Evolutionary conservation across 2,113 vertebrate genomes (phyloP), one percentile per base, ranked within the genome.

Genomic region (Columba livia): DNA sequence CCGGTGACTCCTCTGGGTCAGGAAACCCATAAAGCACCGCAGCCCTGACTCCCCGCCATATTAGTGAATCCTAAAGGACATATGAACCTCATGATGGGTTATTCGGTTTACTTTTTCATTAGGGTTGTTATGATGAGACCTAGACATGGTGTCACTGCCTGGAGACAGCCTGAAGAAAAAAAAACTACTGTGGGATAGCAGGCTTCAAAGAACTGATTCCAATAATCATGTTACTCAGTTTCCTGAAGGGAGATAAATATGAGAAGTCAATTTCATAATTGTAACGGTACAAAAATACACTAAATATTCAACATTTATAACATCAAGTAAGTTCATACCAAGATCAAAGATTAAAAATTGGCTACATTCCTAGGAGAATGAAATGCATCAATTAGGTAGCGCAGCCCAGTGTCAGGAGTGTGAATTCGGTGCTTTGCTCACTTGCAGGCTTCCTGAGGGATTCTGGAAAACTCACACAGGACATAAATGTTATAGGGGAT

Each of bases 91-190:
- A 65, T 60, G 81, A 83, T 79, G 66, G 81, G 92, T 50, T 69
- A 86, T 34, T 93, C 29, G 5, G 85, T 77, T 88, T 24, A 48
- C 94, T 95, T 94, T 97, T 94, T 96, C 96, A 97, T 90, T 95
- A 93, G 84, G 64, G 74, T 89, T 87, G 32, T 94, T 94, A 94
- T 91, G 51, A 96, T 67, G 92, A 79, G 94, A 79, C 75, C 90
- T 91, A 97, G 97, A 97, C 96, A 92, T 96, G 38, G 69, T 96
- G 94, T 97, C 95, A 97, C 91, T 91, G 72, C 95, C 56, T 67
- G 95, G 83, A 98, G 93, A 96, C 79, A 95, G 95, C 64, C 85
- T 62, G 7, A 70, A 96, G 94, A 90, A 66, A 92, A 92, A 47
- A 44, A 75, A 65, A 4, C 12, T 7, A 34, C 77, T 10, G 32